Evolutionary conservation across 2,113 vertebrate genomes (phyloP).

Genomic region (Lepisosteus osseus): DNA sequence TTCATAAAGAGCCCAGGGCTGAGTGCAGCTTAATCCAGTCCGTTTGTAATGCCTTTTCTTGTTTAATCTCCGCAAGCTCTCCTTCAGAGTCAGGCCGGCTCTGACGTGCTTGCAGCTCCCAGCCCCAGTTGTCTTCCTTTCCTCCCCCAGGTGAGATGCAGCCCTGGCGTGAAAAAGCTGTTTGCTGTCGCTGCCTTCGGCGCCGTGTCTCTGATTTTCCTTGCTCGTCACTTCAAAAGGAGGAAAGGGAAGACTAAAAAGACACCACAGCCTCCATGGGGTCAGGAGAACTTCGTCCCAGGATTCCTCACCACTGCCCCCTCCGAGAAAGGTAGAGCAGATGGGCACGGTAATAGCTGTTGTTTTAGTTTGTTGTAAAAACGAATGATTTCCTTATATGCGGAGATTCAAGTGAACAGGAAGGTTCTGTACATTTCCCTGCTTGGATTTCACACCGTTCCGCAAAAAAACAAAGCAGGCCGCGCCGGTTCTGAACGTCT

Average conservation of each 20-base stretch:
- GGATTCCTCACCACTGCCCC: constrained; percentile 60
- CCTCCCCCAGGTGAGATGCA: constrained; percentile 74
- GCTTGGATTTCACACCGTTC: too few relatives aligned
- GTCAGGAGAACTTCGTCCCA: constrained; percentile 66
- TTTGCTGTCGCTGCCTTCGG: constrained; percentile 80
- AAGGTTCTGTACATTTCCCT: too few relatives aligned
- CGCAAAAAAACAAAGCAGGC: too few relatives aligned
- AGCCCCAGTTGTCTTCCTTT: not conserved
- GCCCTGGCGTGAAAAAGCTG: constrained; percentile 80
- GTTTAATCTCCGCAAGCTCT: not conserved
- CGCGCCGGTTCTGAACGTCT: too few relatives aligned
- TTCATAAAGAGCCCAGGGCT: too few relatives aligned
- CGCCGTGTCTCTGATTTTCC: constrained; percentile 81
- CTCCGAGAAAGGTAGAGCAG: constrained; percentile 70
- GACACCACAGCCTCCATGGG: constrained; percentile 66
- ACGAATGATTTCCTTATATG: too few relatives aligned
- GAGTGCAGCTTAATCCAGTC: not conserved
- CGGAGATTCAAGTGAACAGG: too few relatives aligned
- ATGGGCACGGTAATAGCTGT: not conserved
- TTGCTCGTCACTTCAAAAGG: constrained; percentile 87
- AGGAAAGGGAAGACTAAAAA: constrained; percentile 79
- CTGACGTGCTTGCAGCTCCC: not conserved
- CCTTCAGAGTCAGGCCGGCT: not conserved
- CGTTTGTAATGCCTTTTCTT: constrained; percentile 27
- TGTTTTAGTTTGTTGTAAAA: not conserved